phyloP scores from a whole-genome alignment of 1,140 invertebrate species.

The Psilanteris sp. region DNA sequence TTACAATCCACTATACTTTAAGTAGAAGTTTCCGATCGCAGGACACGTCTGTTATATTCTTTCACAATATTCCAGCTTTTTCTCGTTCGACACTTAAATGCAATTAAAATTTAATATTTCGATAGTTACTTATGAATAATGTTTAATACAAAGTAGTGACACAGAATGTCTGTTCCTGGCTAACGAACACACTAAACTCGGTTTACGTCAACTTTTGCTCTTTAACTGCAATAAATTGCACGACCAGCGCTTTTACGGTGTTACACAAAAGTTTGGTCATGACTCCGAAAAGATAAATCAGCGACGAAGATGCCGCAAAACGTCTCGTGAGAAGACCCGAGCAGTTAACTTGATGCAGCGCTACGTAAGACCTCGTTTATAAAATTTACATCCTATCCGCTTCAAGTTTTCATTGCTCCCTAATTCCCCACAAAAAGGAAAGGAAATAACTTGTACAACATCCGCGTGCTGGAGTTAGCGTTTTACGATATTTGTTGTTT shows the following conservation, averaged over 20 bases:
- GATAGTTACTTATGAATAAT: too few species aligned
- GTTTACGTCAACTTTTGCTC: constrained; percentile 21
- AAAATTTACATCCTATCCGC: constrained; percentile 66
- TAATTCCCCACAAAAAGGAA: constrained; percentile 19
- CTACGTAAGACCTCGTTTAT: constrained; percentile 55
- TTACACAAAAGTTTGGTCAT: constrained; percentile 44
- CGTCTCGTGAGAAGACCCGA: constrained; percentile 26
- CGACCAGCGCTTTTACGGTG: constrained; percentile 1
- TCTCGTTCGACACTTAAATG: too few species aligned
- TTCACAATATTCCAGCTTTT: too few species aligned
- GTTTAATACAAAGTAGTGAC: background rate
- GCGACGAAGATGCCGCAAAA: constrained; percentile 37
- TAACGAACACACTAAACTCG: background rate
- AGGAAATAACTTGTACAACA: constrained; percentile 25
- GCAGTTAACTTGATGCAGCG: constrained; percentile 27
- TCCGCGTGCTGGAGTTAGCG: background rate
- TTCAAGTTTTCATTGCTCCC: constrained; percentile 44
- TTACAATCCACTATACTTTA: too few species aligned
- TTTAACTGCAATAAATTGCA: constrained; percentile 50
- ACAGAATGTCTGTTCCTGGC: background rate
- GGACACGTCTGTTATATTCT: too few species aligned
- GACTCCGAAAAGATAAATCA: constrained; percentile 50
- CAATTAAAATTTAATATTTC: too few species aligned
- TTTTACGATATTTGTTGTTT: constrained; percentile 50
- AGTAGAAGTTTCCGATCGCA: too few species aligned